phyloP scores from a whole-genome alignment of 2,888 invertebrate genomes.

The Pachliopta kotzebuea region DNA sequence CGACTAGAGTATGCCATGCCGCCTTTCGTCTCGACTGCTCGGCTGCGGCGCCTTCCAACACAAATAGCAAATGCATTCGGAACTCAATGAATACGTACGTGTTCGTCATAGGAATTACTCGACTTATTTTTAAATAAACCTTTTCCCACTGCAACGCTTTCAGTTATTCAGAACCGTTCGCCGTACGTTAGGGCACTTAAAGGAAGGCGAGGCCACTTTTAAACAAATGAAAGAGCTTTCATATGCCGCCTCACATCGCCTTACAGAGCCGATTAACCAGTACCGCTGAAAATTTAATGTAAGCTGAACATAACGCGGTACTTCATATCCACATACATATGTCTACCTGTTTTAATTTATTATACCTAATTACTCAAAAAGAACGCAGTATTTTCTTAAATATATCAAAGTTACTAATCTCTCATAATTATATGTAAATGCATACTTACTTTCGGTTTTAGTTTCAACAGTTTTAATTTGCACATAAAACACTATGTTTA shows the following conservation, averaged over 20 bases:
- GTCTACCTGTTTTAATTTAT: too few species aligned
- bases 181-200: conserved; percentile 69
- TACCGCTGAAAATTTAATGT: conserved; percentile 70
- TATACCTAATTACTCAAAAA: too few species aligned
- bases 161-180: conserved; percentile 65
- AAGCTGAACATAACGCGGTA: conserved; percentile 50
- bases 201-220: conserved; percentile 68
- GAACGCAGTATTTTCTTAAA: too few species aligned
- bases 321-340: neutral
- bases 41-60: conserved; percentile 48
- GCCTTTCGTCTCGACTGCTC: conserved; percentile 36
- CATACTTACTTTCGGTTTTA: too few species aligned
- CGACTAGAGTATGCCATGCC: conserved; percentile 52
- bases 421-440: too few species aligned
- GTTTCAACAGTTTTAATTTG: too few species aligned
- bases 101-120: conserved; percentile 74
- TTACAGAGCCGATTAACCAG: conserved; percentile 66
- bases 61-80: conserved; percentile 60
- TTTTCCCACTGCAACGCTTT: conserved; percentile 70
- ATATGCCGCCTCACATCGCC: conserved; percentile 55
- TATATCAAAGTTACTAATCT: too few species aligned
- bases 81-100: conserved; percentile 55
- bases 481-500: neutral
- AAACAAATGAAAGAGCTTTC: conserved; percentile 76
- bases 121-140: conserved; percentile 74